These are phyloP conservation scores for Bolinopsis microptera DNA, from an alignment of 37 sponge, comb jelly and placozoan species.

Conservation along the genomic window DNA sequence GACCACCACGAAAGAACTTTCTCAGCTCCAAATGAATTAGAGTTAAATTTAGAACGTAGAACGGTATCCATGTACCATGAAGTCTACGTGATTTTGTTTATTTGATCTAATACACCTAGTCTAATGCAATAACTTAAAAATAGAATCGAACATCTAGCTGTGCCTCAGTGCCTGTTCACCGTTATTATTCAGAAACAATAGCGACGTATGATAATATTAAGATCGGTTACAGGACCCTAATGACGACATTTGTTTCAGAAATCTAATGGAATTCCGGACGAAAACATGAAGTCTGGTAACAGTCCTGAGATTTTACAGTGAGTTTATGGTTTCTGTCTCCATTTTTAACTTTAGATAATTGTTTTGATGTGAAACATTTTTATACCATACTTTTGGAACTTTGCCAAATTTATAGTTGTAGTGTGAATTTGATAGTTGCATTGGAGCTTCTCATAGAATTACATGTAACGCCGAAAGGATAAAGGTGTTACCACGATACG, in stretches of 20 bases:
- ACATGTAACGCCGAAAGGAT: no score
- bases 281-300: conserved; percentile 27
- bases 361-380: no score
- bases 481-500: no score
- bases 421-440: no score
- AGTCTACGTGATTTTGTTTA: not conserved
- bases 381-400: no score
- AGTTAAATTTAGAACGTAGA: not conserved
- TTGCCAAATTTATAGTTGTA: no score
- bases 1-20: no score
- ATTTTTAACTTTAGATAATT: no score
- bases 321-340: no score
- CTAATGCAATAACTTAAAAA: not conserved
- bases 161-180: no score
- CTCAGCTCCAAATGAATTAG: not conserved
- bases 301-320: conserved; percentile 33
- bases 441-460: no score
- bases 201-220: not conserved
- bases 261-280: not conserved
- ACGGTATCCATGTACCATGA: not conserved
- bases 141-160: not conserved
- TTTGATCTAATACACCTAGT: not conserved
- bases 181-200: no score
- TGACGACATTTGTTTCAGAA: conserved; percentile 14
- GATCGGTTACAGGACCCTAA: not conserved